A percentile compares a stretch with the other conserved stretches of the same genome.
These are phyloP conservation scores for Tetropium fuscum DNA, from an alignment of 2,888 invertebrate species.

Conservation along the genomic window DNA sequence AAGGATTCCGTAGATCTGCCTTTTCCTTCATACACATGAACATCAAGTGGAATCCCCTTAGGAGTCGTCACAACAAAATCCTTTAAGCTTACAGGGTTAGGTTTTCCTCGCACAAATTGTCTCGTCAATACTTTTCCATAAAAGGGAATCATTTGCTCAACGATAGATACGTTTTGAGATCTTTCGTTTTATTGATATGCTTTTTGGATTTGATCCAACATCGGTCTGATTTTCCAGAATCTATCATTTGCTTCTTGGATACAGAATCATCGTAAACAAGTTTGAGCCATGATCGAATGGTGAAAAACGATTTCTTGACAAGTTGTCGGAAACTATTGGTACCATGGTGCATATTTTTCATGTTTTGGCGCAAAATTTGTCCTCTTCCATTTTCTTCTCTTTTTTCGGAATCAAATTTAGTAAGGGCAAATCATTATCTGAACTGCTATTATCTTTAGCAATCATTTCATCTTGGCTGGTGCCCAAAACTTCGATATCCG, in stretches of 20 bases:
- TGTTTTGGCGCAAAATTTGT: no score
- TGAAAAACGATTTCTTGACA: no score
- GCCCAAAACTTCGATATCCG: no score
- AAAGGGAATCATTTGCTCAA: constrained; percentile 51
- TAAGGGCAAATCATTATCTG: no score
- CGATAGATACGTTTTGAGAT: constrained; percentile 36
- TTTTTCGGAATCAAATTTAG: no score
- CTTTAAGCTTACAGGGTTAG: constrained; percentile 47
- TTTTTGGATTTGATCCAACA: constrained; percentile 33
- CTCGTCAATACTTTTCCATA: constrained; percentile 40
- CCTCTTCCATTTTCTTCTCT: no score
- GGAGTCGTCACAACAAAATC: constrained; percentile 47
- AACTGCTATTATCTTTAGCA: no score
- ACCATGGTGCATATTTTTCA: no score
- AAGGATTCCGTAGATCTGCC: constrained; percentile 1
- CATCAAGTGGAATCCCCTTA: constrained; percentile 45
- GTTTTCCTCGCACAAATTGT: constrained; percentile 39
- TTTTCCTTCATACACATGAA: constrained; percentile 45
- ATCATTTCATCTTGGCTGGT: no score
- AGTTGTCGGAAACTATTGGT: no score
- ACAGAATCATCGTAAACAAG: no score
- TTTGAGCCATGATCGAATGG: no score
- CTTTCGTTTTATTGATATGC: constrained; percentile 33
- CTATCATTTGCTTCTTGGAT: constrained; percentile 25
- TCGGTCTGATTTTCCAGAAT: constrained; percentile 39